Evolutionary conservation across 2,113 vertebrate species (phyloP), one percentile per base, ranked within the genome.

Genomic region (Herpailurus yagouaroundi): DNA sequence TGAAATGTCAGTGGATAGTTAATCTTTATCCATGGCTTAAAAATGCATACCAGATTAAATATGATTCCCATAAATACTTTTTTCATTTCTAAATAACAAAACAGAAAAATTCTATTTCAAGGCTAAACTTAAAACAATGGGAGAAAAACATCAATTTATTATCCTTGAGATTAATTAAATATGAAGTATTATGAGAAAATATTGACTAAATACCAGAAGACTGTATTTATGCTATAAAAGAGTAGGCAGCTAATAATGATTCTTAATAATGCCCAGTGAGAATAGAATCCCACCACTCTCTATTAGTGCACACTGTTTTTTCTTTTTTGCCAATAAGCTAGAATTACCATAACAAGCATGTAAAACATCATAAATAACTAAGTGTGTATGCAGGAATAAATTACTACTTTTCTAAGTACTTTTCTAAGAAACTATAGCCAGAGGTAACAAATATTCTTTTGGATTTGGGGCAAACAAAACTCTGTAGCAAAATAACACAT

Each of bases 111-210:
- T 6, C 27, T 73, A 52, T 90, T 94, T 96, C 60, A 91, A 96
- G 60, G 25, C 89, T 96, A 95, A 94, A 96, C 14, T 92, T 95
- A 94, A 94, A 76, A 77, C 29, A 88, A 89, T 85, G 33, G n/a
- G 66, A 81, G 29, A 85, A 93, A 96, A 95, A 69, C 21, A 69
- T 96, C 73, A 94, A 87, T 97, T 91, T 86, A 60, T 96, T 90
- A 96, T 95, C n/a, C 55, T 91, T 97, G 93, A 97, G 64, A 97
- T 97, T 97, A 98, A 97, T 97, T 96, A 97, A 97, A 95, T 66
- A 91, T 88, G 41, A 97, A 60, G n/a, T 82, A 94, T 86, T 90
- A 76, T 95, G 48, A 89, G 21, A 94, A 95, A 96, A 96, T 95
- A 96, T 96, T 93, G 77, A 95, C 79, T 95, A 84, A 84, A 36